Percentiles rank a stretch among this genome's conserved stretches.
Evolutionary conservation across 92 coral and sea anemone genomes (phyloP).

Genomic region (Zoanthus sansibaricus): DNA sequence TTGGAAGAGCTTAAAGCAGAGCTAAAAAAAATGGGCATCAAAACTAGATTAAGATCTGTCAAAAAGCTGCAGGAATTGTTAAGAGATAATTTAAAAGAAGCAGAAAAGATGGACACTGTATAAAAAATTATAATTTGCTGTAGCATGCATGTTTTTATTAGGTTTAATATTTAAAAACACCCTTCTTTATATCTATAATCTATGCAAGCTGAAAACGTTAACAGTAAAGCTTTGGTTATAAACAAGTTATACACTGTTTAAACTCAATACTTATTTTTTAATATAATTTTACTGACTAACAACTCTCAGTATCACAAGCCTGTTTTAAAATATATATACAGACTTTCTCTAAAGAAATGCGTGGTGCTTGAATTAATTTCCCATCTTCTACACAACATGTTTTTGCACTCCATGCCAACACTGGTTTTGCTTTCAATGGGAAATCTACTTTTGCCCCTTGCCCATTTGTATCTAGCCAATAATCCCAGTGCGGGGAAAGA

Average conservation of each 20-base stretch:
- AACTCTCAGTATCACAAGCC: not conserved
- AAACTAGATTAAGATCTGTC: not conserved
- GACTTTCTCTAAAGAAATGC: not conserved
- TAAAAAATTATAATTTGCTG: not conserved
- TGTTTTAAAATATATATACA: not conserved
- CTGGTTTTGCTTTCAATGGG: conserved; percentile 58
- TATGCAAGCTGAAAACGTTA: not conserved
- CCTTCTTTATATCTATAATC: not conserved
- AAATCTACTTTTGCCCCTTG: conserved; percentile 51
- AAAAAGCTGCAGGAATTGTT: conserved; percentile 53
- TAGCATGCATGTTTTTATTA: not conserved
- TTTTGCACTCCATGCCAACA: conserved; percentile 46
- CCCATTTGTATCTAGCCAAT: conserved; percentile 53
- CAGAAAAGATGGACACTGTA: conserved; percentile 41
- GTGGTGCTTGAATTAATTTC: not conserved
- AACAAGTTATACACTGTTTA: not conserved
- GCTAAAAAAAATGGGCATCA: not conserved
- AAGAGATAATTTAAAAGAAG: conserved; percentile 9
- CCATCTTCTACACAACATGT: conserved; percentile 38
- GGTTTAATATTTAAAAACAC: not conserved
- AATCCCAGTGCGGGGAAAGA: conserved; percentile 65
- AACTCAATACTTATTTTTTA: not conserved
- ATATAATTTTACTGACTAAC: not conserved
- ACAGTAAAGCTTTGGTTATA: not conserved
- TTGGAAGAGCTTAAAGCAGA: not conserved